Evolutionary conservation across 2,888 invertebrate species (phyloP), one percentile per base, ranked within the genome.

Genomic region (Digitonthophagus gazella): DNA sequence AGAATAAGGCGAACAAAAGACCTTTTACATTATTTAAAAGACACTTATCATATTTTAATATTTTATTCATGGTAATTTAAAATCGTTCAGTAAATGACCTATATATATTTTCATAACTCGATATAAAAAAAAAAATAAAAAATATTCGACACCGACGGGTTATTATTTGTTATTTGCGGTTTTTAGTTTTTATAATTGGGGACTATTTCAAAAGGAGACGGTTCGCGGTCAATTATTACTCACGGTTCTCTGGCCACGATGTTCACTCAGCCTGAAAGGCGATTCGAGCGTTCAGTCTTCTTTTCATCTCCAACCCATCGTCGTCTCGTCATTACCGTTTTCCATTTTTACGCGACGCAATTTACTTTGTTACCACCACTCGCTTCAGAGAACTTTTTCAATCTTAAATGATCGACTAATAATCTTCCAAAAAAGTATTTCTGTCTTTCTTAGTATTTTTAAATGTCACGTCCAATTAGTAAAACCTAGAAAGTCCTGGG

Each of bases 51-150:
- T 67, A 61, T 61, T 61, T n/a, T n/a, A n/a, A 69, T 69, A 69
- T 70, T 70, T 70, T 70, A 70, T 69, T 71, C 71, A 67, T 66
- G 69, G 73, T 71, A 75, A 74, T 75, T 74, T 72, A 69, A 75
- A 74, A 74, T 69, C 74, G 74, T 75, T 75, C 74, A 74, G 73
- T 8, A 44, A 44, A 44, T 6, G 11, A 11, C 28, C 3, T n/a
- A n/a, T n/a, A n/a, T n/a, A n/a, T n/a, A n/a, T n/a, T n/a, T n/a
- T n/a, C n/a, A n/a, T n/a, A n/a, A n/a, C n/a, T n/a, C n/a, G n/a
- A n/a, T n/a, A n/a, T n/a, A n/a, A n/a, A n/a, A n/a, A n/a, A n/a
- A n/a, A n/a, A n/a, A n/a, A n/a, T n/a, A n/a, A n/a, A n/a, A n/a
- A n/a, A n/a, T n/a, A n/a, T n/a, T n/a, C n/a, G 11, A 44, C 6